These are phyloP conservation scores for Sebastes elongatus DNA, from an alignment of 2,797 vertebrate species.

Conservation along the genomic window DNA sequence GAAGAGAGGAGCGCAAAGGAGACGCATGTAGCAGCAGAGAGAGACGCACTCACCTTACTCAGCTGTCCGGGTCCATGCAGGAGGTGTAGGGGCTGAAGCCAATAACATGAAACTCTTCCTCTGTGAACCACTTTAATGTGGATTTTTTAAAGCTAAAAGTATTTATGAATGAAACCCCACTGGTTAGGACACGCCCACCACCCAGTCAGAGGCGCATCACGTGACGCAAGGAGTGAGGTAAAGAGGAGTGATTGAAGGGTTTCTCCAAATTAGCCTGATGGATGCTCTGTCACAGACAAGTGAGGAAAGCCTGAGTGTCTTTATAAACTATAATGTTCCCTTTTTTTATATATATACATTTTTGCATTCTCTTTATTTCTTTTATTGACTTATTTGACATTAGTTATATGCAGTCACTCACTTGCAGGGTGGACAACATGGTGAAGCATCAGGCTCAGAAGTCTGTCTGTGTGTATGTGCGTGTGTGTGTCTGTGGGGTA, in stretches of 20 bases:
- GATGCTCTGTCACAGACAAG: neutral
- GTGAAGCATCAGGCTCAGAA: too few relatives aligned
- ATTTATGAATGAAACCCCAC: conserved; percentile 93
- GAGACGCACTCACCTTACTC: conserved; percentile 80
- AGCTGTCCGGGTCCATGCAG: conserved; percentile 71
- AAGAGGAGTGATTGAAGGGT: conserved; percentile 33
- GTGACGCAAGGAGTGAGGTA: conserved; percentile 75
- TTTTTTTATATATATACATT: too few relatives aligned
- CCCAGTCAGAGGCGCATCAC: conserved; percentile 70
- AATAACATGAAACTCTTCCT: conserved; percentile 60
- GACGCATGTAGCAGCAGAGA: conserved; percentile 6
- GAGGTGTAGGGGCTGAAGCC: conserved; percentile 48
- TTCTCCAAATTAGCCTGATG: neutral
- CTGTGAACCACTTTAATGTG: conserved; percentile 78
- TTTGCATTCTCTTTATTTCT: neutral
- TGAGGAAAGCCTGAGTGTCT: neutral
- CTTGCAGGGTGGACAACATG: neutral
- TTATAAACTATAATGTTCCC: too few relatives aligned
- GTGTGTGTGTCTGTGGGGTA: neutral
- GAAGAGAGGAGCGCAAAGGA: too few relatives aligned
- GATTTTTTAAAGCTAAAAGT: conserved; percentile 77
- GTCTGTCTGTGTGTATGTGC: too few relatives aligned
- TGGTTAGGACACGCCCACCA: conserved; percentile 83
- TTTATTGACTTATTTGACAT: neutral
- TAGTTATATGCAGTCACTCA: neutral